Conservation (phyloP, 2,888 invertebrate genomes). For the Eupsilia transversa region DNA sequence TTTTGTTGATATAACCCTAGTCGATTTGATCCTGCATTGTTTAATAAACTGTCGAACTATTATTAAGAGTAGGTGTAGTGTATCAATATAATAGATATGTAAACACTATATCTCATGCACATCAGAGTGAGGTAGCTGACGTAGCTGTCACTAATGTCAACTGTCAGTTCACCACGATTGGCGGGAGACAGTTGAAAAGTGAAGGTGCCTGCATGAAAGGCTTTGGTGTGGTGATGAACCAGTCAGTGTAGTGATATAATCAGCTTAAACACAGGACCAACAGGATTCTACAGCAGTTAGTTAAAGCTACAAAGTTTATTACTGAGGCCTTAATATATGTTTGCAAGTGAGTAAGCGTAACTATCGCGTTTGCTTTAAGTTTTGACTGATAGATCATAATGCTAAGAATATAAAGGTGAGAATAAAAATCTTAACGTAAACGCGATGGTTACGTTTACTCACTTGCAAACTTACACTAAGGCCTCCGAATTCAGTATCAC, state of each 20-base stretch:
- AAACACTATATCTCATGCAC: neutral
- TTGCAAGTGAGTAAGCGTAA: no score
- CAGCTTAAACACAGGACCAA: neutral
- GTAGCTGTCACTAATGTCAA: constrained; percentile 7
- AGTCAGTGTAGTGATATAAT: neutral
- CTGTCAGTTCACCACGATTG: neutral
- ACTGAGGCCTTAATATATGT: no score
- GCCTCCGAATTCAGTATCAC: no score
- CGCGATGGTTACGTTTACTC: no score
- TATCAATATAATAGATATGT: neutral
- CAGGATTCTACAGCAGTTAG: neutral
- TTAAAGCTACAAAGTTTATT: neutral
- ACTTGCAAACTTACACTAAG: no score
- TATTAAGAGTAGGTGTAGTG: neutral
- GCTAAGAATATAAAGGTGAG: no score
- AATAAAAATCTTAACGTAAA: no score
- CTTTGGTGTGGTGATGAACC: neutral
- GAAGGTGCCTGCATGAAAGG: neutral
- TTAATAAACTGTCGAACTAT: constrained; percentile 6
- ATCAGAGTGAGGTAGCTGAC: neutral
- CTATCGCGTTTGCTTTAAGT: no score
- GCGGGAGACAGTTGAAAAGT: neutral
- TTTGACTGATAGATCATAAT: no score
- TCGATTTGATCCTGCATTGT: constrained; percentile 8
- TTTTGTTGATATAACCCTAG: constrained; percentile 10